Percentiles rank a stretch among this genome's conserved stretches.
phyloP scores from a whole-genome alignment of 2,888 invertebrate genomes.

The Agrenia bidenticulata region DNA sequence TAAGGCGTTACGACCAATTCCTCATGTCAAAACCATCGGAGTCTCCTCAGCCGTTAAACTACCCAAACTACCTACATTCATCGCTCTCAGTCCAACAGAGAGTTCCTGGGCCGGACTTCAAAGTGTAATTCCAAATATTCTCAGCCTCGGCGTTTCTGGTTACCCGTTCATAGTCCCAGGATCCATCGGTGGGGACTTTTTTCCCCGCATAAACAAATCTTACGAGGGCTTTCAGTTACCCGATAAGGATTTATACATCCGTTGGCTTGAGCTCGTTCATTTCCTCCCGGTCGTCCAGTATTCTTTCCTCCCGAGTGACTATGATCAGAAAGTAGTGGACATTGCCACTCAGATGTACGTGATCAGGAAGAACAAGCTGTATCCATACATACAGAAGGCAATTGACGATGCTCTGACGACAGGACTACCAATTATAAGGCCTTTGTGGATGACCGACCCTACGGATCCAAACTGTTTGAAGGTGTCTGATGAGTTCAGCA shows the following conservation, averaged over 20 bases:
- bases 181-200: constrained; percentile 81
- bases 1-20: constrained; percentile 60
- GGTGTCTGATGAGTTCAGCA: constrained; percentile 81
- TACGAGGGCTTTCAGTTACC: constrained; percentile 60
- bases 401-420: constrained; percentile 75
- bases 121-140: constrained; percentile 79
- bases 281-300: constrained; percentile 91
- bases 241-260: constrained; percentile 77
- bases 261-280: constrained; percentile 87
- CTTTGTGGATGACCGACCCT: constrained; percentile 85
- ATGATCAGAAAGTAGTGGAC: constrained; percentile 74
- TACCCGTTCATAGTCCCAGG: constrained; percentile 92
- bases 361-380: constrained; percentile 64
- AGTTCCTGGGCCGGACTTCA: constrained; percentile 84
- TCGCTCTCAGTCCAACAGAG: constrained; percentile 79
- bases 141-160: constrained; percentile 85
- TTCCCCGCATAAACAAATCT: constrained; percentile 1
- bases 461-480: constrained; percentile 74
- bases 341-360: constrained; percentile 65
- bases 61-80: constrained; percentile 81
- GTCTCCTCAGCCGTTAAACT: constrained; percentile 79
- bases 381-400: constrained; percentile 73
- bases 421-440: constrained; percentile 80
- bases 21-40: constrained; percentile 66
- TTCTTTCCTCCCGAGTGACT: constrained; percentile 84